phyloP scores from a whole-genome alignment of 2,888 invertebrate genomes.

The Phyllotreta cruciferae region DNA sequence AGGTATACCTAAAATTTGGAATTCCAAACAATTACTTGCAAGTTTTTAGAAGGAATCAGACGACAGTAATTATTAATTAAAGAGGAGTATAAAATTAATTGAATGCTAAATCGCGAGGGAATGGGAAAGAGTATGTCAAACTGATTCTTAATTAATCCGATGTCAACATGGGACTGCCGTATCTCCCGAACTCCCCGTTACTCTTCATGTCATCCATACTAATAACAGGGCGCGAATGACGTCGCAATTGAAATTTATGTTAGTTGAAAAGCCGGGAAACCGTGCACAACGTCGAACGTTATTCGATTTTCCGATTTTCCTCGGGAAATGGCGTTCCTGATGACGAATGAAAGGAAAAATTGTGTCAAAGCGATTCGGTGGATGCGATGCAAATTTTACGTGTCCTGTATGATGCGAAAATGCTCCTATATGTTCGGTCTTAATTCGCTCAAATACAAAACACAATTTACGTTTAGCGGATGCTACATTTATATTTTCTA shows the following conservation, averaged over 20 bases:
- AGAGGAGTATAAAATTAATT: slow-evolving; percentile 48
- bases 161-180: slow-evolving; percentile 37
- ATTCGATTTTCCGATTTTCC: slow-evolving; percentile 29
- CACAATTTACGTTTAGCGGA: slow-evolving; percentile 9
- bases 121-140: slow-evolving; percentile 34
- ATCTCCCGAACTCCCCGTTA: slow-evolving; percentile 21
- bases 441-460: slow-evolving; percentile 8
- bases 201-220: slow-evolving; percentile 32
- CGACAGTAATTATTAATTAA: slow-evolving; percentile 48
- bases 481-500: not conserved
- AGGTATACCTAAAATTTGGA: too few relatives aligned
- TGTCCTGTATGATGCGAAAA: not conserved
- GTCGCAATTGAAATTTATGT: slow-evolving; percentile 27
- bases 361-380: slow-evolving; percentile 11
- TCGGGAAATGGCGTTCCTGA: slow-evolving; percentile 25
- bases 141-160: slow-evolving; percentile 46
- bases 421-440: slow-evolving; percentile 12
- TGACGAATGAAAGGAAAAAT: slow-evolving; percentile 28
- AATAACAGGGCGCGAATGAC: slow-evolving; percentile 31
- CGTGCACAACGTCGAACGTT: slow-evolving; percentile 25
- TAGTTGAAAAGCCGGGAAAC: slow-evolving; percentile 25
- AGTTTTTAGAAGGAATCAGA: slow-evolving; percentile 18
- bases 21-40: slow-evolving; percentile 6
- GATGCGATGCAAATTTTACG: slow-evolving; percentile 23
- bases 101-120: slow-evolving; percentile 43